Percentiles rank a stretch among this genome's conserved stretches.
phyloP scores from a whole-genome alignment of 1,140 invertebrate genomes.

The Melipona quadrifasciata region DNA sequence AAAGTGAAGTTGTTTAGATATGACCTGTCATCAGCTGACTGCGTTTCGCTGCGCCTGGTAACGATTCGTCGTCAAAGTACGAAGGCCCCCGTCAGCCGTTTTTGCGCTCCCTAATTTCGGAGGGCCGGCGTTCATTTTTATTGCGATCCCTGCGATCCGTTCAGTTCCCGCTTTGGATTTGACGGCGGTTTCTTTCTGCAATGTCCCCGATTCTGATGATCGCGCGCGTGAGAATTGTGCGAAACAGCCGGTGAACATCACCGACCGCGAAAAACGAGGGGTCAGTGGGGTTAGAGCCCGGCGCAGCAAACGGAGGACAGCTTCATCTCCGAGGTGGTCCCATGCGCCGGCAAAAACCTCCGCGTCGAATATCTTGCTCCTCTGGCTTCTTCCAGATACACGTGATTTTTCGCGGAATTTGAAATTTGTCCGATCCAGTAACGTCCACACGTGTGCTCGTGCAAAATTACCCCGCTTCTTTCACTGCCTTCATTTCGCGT shows the following conservation, averaged over 20 bases:
- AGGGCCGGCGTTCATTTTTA: slow-evolving; percentile 37
- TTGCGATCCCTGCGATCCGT: slow-evolving; percentile 54
- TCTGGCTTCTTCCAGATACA: slow-evolving; percentile 13
- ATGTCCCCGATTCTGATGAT: slow-evolving; percentile 57
- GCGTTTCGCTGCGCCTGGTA: not conserved
- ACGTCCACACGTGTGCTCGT: too few species aligned
- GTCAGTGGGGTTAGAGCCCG: slow-evolving; percentile 35
- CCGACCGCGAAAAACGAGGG: slow-evolving; percentile 30
- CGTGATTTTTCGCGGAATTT: not conserved
- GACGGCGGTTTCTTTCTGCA: slow-evolving; percentile 54
- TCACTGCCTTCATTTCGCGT: too few species aligned
- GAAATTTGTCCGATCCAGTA: not conserved
- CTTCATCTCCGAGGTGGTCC: slow-evolving; percentile 71
- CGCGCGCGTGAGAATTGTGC: slow-evolving; percentile 70
- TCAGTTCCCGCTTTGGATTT: slow-evolving; percentile 49
- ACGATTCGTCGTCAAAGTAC: slow-evolving; percentile 22
- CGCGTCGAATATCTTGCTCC: slow-evolving; percentile 36
- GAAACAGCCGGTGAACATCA: slow-evolving; percentile 67
- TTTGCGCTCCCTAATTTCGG: slow-evolving; percentile 43
- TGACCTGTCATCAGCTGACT: not conserved
- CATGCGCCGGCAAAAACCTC: slow-evolving; percentile 54
- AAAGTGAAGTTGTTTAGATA: not conserved
- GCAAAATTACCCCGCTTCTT: too few species aligned
- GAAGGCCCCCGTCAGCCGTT: slow-evolving; percentile 12
- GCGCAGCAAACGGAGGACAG: slow-evolving; percentile 54